A percentile compares a stretch with the other conserved stretches of the same genome.
These are phyloP conservation scores for Agapornis canus DNA, from an alignment of 2,797 vertebrate species.

Conservation along the genomic window DNA sequence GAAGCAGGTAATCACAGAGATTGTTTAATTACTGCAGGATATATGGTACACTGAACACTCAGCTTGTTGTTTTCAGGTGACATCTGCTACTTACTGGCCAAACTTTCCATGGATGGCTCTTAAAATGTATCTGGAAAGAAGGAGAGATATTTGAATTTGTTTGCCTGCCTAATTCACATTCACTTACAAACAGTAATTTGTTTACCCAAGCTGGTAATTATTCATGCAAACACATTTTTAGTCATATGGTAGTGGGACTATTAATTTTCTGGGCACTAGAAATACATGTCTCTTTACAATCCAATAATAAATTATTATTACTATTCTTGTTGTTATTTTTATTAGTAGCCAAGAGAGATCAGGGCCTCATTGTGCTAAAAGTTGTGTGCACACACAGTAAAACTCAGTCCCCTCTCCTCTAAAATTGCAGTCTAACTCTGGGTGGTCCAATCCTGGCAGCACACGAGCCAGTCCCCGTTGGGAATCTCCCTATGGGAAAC, in stretches of 20 bases:
- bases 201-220: slow-evolving; percentile 15
- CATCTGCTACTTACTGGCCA: neutral
- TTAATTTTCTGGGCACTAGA: neutral
- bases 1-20: slow-evolving; percentile 86
- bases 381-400: neutral
- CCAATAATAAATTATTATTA: slow-evolving; percentile 6
- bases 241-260: neutral
- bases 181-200: slow-evolving; percentile 15
- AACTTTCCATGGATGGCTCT: neutral
- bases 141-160: neutral
- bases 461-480: neutral
- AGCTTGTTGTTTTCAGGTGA: neutral
- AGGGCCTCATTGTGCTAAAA: neutral
- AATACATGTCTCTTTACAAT: slow-evolving; percentile 10
- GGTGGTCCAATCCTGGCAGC: slow-evolving; percentile 33
- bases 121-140: neutral
- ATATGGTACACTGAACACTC: neutral
- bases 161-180: neutral
- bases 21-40: neutral
- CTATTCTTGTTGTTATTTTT: slow-evolving; percentile 43
- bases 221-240: neutral
- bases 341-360: slow-evolving; percentile 23
- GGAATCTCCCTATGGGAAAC: neutral
- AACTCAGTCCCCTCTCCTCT: neutral
- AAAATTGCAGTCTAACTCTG: neutral